These are phyloP conservation scores for Tetrapedia diversipes DNA, from an alignment of 2,888 invertebrate species.

Conservation along the genomic window DNA sequence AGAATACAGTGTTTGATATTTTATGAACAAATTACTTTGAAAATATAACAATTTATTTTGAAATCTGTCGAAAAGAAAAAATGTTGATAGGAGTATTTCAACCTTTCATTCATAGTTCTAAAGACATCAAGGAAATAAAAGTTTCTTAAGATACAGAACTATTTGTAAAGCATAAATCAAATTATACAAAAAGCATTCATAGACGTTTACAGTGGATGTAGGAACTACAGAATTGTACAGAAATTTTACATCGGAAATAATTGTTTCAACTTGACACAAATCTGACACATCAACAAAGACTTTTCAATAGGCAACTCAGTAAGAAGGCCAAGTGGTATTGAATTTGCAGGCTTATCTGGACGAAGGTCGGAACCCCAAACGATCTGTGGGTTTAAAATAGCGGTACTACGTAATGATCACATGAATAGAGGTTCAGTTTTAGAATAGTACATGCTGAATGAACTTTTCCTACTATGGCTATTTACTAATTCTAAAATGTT, in stretches of 20 bases:
- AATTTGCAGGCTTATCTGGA: constrained; percentile 37
- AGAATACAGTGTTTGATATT: no score
- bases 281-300: constrained; percentile 10
- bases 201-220: neutral
- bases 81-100: no score
- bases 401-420: constrained; percentile 49
- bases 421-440: constrained; percentile 50
- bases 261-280: constrained; percentile 3
- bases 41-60: neutral
- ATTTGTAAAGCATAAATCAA: no score
- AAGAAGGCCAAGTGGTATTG: constrained; percentile 41
- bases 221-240: neutral
- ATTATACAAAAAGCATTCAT: no score
- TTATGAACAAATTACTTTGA: neutral
- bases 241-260: neutral
- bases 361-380: constrained; percentile 41
- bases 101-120: no score
- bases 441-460: constrained; percentile 48
- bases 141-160: no score
- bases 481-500: neutral
- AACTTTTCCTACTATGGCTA: constrained; percentile 17
- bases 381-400: constrained; percentile 48
- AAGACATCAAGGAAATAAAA: no score
- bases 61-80: no score
- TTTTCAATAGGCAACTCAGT: constrained; percentile 17